A percentile compares a stretch with the other conserved stretches of the same genome.
phyloP scores from a whole-genome alignment of 2,888 invertebrate species.

The Melipona bicolor region DNA sequence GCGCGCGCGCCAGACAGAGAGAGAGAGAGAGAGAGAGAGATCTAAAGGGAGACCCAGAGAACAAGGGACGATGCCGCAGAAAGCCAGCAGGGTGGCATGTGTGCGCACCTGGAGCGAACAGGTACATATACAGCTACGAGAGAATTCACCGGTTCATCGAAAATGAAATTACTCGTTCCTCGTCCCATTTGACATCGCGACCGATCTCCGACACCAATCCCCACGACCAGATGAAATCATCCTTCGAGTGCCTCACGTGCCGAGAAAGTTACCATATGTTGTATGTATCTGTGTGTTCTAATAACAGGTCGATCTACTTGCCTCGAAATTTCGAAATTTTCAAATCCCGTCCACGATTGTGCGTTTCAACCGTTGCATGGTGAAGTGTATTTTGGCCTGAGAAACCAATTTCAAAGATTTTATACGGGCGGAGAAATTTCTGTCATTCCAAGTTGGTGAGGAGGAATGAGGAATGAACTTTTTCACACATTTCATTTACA shows the following conservation, averaged over 20 bases:
- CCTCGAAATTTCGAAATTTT: no score
- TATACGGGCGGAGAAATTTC: no score
- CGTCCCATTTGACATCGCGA: slow-evolving; percentile 23
- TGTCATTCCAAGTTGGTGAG: no score
- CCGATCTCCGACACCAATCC: slow-evolving; percentile 20
- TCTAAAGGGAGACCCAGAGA: background rate
- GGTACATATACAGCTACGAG: background rate
- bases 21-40: background rate
- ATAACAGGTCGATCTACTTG: background rate
- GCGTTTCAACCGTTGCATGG: no score
- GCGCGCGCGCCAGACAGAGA: background rate
- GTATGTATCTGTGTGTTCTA: background rate
- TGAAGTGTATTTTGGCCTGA: no score
- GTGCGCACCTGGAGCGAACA: slow-evolving; percentile 29
- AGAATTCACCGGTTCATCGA: slow-evolving; percentile 18
- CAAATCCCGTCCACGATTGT: background rate
- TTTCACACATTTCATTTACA: no score
- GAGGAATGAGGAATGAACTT: no score
- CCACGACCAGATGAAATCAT: slow-evolving; percentile 29
- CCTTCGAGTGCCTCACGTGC: background rate
- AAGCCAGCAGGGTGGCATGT: background rate
- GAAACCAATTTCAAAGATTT: no score
- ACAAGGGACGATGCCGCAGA: background rate
- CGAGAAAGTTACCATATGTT: slow-evolving; percentile 13
- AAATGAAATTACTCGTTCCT: slow-evolving; percentile 49